Conservation (phyloP, 2,888 invertebrate species). For the Drosophila nr. perissopoda region DNA sequence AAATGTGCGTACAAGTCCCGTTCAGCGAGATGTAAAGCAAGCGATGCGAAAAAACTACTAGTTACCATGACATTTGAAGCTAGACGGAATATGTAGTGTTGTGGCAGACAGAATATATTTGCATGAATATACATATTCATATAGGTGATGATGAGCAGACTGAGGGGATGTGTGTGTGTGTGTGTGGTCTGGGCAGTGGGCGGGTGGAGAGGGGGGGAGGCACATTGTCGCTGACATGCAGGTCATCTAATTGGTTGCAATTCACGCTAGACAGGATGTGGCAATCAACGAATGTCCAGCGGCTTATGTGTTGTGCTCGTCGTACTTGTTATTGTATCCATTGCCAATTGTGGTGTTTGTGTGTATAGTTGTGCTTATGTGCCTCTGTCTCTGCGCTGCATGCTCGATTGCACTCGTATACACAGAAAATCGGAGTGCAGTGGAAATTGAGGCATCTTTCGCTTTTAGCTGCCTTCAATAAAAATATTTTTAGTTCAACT, state of each 20-base stretch:
- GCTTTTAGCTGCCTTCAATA: conserved; percentile 34
- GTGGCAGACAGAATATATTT: conserved; percentile 6
- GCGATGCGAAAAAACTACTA: conserved; percentile 59
- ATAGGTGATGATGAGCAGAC: not conserved
- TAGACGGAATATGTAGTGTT: conserved; percentile 45
- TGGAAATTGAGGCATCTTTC: not conserved
- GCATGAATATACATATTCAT: conserved; percentile 10
- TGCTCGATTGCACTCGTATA: conserved; percentile 40
- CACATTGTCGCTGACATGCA: conserved; percentile 50
- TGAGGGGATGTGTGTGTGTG: not conserved
- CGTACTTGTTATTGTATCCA: conserved; percentile 39
- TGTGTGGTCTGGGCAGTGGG: not conserved
- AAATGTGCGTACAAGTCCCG: conserved; percentile 66
- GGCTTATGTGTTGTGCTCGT: conserved; percentile 63
- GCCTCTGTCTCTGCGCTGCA: not conserved
- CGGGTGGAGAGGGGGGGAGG: not conserved
- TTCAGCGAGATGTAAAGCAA: conserved; percentile 56
- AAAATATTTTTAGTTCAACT: conserved; percentile 48
- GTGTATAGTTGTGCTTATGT: not conserved
- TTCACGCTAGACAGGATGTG: conserved; percentile 62
- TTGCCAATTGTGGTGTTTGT: conserved; percentile 42
- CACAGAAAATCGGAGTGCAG: conserved; percentile 34
- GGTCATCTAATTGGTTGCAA: conserved; percentile 77
- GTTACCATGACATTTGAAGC: conserved; percentile 70
- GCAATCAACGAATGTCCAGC: conserved; percentile 77